Conservation (phyloP, 2,797 vertebrate species). For the Brotula barbata region DNA sequence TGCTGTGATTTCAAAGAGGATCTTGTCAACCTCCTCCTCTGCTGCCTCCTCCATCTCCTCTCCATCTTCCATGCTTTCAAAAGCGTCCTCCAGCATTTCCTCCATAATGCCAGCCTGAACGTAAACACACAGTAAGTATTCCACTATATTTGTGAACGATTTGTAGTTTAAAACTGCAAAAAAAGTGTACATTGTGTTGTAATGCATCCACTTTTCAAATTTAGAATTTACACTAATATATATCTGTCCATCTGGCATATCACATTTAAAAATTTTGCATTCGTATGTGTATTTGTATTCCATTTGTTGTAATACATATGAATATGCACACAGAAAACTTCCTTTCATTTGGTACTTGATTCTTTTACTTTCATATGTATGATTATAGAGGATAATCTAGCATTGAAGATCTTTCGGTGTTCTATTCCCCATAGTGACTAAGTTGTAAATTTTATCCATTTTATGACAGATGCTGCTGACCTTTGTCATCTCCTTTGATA, state of each 20-base stretch:
- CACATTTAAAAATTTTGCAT: no score
- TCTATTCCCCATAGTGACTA: background rate
- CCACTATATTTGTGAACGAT: slow-evolving; percentile 5
- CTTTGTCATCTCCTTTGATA: slow-evolving; percentile 99
- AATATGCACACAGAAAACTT: no score
- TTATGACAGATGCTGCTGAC: slow-evolving; percentile 64
- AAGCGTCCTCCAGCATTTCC: slow-evolving; percentile 97
- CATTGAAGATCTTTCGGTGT: background rate
- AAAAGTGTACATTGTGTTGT: background rate
- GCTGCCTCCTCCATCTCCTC: slow-evolving; percentile 98
- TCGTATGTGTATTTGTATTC: no score
- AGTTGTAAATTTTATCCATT: background rate
- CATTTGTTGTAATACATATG: no score
- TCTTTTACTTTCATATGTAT: no score
- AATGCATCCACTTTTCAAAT: background rate
- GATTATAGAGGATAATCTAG: no score
- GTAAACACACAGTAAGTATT: background rate
- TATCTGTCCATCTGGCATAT: no score
- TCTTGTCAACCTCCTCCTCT: slow-evolving; percentile 94
- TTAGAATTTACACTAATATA: no score
- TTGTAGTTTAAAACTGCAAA: background rate
- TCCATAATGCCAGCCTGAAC: slow-evolving; percentile 89
- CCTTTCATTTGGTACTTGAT: no score
- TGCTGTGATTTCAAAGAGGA: slow-evolving; percentile 97
- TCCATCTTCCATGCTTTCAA: slow-evolving; percentile 95